Base-by-base conservation (phyloP, 2,888 invertebrate species). In the Apantesis nais region DNA sequence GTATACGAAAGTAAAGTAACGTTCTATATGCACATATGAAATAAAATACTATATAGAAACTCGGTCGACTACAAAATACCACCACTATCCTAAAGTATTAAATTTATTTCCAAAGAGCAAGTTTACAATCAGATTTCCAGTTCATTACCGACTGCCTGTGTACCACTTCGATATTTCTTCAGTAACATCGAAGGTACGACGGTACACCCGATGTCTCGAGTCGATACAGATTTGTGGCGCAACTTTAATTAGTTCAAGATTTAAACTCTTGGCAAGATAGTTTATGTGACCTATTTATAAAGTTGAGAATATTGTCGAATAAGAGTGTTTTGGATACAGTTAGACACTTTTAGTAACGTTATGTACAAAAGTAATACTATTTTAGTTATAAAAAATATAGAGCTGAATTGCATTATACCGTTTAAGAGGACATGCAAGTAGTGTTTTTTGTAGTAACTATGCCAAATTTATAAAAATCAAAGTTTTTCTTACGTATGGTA, bases 161-260 rank as follows among this genome's bases (percentile, higher is more conserved):
- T 55, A 37, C 16, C 9, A 55, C 12, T 44, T 44, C 2, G 31
- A 19, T 44, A 22, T 63, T 63, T 63, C 55, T 37, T 19, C 16
- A 52, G 19, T 22, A 55, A 2, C 11, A 55, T 66, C 37, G n/a
- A 37, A 63, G 34, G n/a, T 48, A 55, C 48, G 7, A 8, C 31
- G 55, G 52, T 9, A 37, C 37, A 52, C 34, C 52, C 44, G 44
- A 62, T 66, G 60, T 61, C 39, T 31, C 29, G 19, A 8, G 55
- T 39, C n/a, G 69, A 62, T 70, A 71, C 66, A 37, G 41, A 62
- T 62, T 67, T 41, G 71, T 39, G 76, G 76, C 19, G 2, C 2
- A 78, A 74, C 67, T 79, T 79, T 73, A 79, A 79, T 79, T 73
- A 76, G 70, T 78, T 74, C 14, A 63, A 72, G 74, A 79, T 76